phyloP scores from a whole-genome alignment of 2,888 invertebrate genomes.

The Torymus tubicola region DNA sequence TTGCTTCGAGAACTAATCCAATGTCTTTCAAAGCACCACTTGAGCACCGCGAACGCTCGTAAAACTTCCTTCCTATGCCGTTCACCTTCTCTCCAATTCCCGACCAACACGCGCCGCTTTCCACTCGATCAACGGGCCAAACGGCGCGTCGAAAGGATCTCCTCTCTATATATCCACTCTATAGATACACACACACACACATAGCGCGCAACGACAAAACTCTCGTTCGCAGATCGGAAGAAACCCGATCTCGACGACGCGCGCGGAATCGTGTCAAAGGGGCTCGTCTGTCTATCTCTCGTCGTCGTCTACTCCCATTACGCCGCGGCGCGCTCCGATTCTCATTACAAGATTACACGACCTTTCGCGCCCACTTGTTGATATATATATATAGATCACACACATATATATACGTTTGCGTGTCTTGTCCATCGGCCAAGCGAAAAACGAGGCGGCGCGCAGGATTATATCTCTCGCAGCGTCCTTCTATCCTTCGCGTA shows the following conservation, averaged over 20 bases:
- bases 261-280: constrained; percentile 54
- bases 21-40: no score
- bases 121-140: no score
- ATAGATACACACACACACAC: no score
- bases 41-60: no score
- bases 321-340: constrained; percentile 11
- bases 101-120: no score
- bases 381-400: constrained; percentile 16
- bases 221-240: constrained; percentile 19
- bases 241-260: constrained; percentile 48
- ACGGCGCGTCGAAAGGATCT: no score
- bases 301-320: neutral
- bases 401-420: neutral
- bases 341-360: constrained; percentile 58
- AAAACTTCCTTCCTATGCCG: no score
- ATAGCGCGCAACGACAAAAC: no score
- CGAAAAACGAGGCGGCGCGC: constrained; percentile 30
- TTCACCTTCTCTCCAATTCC: no score
- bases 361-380: constrained; percentile 56
- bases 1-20: no score
- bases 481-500: no score
- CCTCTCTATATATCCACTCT: no score
- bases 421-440: neutral
- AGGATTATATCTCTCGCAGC: constrained; percentile 10
- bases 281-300: constrained; percentile 32